A percentile compares a stretch with the other conserved stretches of the same genome.
phyloP scores from a whole-genome alignment of 2,113 vertebrate species.

The Desmodus rotundus region DNA sequence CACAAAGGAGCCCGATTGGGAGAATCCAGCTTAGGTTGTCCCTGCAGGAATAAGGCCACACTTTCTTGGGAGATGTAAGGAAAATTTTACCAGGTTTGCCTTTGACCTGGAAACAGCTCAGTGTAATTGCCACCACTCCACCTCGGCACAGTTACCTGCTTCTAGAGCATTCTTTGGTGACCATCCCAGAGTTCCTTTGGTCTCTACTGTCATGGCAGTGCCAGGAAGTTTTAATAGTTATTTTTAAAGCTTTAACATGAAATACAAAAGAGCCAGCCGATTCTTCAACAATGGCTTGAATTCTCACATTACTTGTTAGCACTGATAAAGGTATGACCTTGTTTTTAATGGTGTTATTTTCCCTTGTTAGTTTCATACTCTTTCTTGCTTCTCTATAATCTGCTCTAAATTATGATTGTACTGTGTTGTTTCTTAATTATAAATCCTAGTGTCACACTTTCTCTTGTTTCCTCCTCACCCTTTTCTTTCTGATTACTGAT shows the following conservation, averaged over 20 bases:
- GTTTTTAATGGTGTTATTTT: slow-evolving; percentile 62
- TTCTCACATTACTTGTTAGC: slow-evolving; percentile 58
- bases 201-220: neutral
- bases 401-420: slow-evolving; percentile 56
- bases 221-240: slow-evolving; percentile 54
- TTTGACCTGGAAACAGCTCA: neutral
- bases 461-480: neutral
- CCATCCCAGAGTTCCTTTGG: neutral
- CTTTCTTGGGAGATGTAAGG: neutral
- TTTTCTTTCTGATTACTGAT: neutral
- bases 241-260: slow-evolving; percentile 45
- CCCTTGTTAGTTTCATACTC: slow-evolving; percentile 48
- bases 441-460: neutral
- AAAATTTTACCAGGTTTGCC: neutral
- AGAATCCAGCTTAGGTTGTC: neutral
- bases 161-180: neutral
- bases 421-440: slow-evolving; percentile 51
- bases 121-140: neutral
- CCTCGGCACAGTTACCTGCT: neutral
- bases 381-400: slow-evolving; percentile 47
- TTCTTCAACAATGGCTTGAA: slow-evolving; percentile 51
- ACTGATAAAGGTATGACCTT: slow-evolving; percentile 44
- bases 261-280: slow-evolving; percentile 55
- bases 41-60: neutral
- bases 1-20: neutral